phyloP scores from a whole-genome alignment of 2,888 invertebrate genomes.

The Drosophila aldrichi region DNA sequence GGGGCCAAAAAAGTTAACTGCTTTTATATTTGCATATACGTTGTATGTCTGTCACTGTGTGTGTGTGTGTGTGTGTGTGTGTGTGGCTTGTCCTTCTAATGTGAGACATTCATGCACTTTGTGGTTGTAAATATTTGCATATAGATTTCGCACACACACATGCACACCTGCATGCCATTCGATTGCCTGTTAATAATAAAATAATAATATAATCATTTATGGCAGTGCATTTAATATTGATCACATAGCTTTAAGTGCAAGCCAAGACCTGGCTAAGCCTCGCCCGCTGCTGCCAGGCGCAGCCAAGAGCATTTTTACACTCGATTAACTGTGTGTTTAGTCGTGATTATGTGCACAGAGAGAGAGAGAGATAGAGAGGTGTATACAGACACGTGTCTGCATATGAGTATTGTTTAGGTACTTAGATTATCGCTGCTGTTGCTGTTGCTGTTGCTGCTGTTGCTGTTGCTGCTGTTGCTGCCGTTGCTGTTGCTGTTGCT shows the following conservation, averaged over 20 bases:
- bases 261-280: not conserved
- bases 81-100: conserved; percentile 62
- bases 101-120: conserved; percentile 69
- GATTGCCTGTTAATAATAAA: conserved; percentile 31
- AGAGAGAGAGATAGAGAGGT: not conserved
- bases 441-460: not conserved
- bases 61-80: conserved; percentile 33
- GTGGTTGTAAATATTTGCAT: conserved; percentile 45
- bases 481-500: conserved; percentile 9
- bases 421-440: conserved; percentile 43
- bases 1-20: conserved; percentile 54
- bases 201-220: conserved; percentile 33
- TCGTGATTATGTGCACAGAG: conserved; percentile 48
- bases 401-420: conserved; percentile 49
- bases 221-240: conserved; percentile 21
- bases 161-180: conserved; percentile 6
- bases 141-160: conserved; percentile 9
- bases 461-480: conserved; percentile 12
- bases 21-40: conserved; percentile 50
- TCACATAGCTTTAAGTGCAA: conserved; percentile 35
- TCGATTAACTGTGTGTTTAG: conserved; percentile 71
- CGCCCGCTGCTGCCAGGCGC: conserved; percentile 28
- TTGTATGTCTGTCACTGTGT: not conserved
- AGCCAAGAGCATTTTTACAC: conserved; percentile 72
- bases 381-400: conserved; percentile 22